Evolutionary conservation across 2,888 invertebrate genomes (phyloP).

Genomic region (Steinernema scapterisci): DNA sequence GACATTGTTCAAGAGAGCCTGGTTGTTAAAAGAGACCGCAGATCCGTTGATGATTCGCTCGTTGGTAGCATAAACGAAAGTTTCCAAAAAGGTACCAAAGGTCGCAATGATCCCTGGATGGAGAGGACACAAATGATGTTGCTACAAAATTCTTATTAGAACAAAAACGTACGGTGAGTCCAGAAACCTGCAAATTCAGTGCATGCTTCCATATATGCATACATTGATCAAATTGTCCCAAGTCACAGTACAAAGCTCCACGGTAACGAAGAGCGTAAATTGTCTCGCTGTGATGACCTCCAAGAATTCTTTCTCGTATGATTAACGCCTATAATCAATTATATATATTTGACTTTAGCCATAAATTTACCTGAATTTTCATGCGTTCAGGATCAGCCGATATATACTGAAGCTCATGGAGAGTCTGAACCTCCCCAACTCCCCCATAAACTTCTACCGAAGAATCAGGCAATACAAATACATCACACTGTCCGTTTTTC

Average conservation of each 20-base stretch:
- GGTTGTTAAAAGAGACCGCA: neutral
- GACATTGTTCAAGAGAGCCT: conserved; percentile 1
- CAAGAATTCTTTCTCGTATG: conserved; percentile 85
- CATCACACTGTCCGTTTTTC: conserved; percentile 34
- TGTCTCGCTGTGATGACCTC: conserved; percentile 83
- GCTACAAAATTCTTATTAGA: neutral
- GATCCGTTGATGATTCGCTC: neutral
- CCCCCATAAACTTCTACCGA: conserved; percentile 79
- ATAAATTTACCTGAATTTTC: conserved; percentile 77
- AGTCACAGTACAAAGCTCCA: conserved; percentile 91
- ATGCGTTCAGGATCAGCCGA: conserved; percentile 92
- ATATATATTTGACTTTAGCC: neutral
- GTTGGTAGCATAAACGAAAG: neutral
- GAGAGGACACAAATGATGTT: conserved; percentile 5
- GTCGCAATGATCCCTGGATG: conserved; percentile 9
- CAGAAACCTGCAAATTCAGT: conserved; percentile 69
- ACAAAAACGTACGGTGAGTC: neutral
- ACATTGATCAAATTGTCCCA: conserved; percentile 46
- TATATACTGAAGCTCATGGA: conserved; percentile 81
- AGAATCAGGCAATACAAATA: conserved; percentile 44
- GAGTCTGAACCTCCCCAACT: conserved; percentile 80
- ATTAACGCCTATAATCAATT: conserved; percentile 78
- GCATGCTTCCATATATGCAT: conserved; percentile 91
- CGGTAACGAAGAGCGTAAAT: conserved; percentile 79
- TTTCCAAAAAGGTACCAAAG: neutral